Conservation (phyloP, 2,113 vertebrate genomes). For the Myxocyprinus asiaticus region DNA sequence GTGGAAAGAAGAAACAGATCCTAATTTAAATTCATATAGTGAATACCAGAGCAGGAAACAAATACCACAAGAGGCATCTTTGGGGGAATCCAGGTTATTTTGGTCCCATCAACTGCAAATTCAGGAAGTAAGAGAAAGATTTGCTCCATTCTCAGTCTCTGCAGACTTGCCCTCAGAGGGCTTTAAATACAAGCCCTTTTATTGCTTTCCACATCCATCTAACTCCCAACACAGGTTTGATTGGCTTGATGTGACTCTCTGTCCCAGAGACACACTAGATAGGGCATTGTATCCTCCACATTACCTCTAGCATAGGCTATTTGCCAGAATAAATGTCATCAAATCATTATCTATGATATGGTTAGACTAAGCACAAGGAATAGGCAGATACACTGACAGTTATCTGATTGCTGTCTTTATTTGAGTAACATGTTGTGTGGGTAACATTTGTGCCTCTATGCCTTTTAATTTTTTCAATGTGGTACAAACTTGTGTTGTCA, state of each 20-base stretch:
- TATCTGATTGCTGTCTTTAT: too few species aligned
- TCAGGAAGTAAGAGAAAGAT: slow-evolving; percentile 37
- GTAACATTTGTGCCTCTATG: too few species aligned
- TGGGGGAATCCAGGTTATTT: slow-evolving; percentile 9
- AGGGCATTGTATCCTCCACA: slow-evolving; percentile 39
- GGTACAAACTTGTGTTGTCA: too few species aligned
- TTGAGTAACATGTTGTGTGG: too few species aligned
- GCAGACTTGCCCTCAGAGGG: slow-evolving; percentile 36
- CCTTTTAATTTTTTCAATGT: too few species aligned
- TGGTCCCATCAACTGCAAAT: slow-evolving; percentile 44
- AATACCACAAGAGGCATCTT: slow-evolving; percentile 16
- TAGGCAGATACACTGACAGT: not conserved
- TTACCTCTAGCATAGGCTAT: too few species aligned
- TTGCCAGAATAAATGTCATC: too few species aligned
- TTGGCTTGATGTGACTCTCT: slow-evolving; percentile 61
- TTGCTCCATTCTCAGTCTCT: slow-evolving; percentile 22
- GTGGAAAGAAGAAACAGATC: slow-evolving; percentile 33
- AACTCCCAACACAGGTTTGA: slow-evolving; percentile 41
- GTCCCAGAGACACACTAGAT: slow-evolving; percentile 57
- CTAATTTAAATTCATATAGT: slow-evolving; percentile 44
- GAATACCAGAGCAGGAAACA: slow-evolving; percentile 22
- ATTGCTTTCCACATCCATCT: slow-evolving; percentile 50
- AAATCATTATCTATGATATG: not conserved
- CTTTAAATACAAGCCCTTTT: slow-evolving; percentile 53
- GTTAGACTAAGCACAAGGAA: not conserved